Evolutionary conservation across 2,113 vertebrate genomes (phyloP), one percentile per base, ranked within the genome.

Genomic region (Sebastes schlegelii): DNA sequence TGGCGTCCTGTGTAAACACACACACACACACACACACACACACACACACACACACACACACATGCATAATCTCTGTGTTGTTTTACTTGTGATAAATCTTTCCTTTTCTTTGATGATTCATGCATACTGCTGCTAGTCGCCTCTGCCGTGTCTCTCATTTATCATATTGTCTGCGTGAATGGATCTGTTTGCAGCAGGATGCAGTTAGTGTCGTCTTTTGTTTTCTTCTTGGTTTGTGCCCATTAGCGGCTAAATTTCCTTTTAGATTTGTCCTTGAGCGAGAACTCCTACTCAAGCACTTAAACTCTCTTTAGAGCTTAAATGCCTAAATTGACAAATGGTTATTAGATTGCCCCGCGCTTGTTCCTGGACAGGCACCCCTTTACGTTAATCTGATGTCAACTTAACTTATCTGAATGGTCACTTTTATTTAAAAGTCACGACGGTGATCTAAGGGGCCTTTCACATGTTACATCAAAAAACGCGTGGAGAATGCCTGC

Each of bases 1-100:
- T 23, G 46, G 74, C 19, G 51, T 45, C 70, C 62, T 74, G 49
- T 69, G 61, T 54, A 82, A 75, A 91, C 70, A 86, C 70, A 72
- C 77, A 80, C 71, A 64, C 70, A 70, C 58, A 65, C 65, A 69
- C 49, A 51, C 17, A 45, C 13, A 40, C 58, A 51, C 43, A 49
- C 49, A 70, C 49, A 69, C 23, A 42, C 49, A 70, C 10, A 66
- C 60, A 68, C 42, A 74, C 40, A 26, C 62, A 63, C 65, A 70
- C 43, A 72, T 8, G 46, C 14, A 64, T 1, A 1, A 10, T n/a
- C 43, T 60, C 4, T 9, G n/a, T 70, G 10, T 63, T 80, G 21
- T 76, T 75, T 75, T 19, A 43, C 58, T 62, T 26, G 46, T 21
- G 49, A 69, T 58, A n/a, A 74, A 51, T 78, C 4, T 43, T 79